phyloP scores from a whole-genome alignment of 2,113 vertebrate genomes.

The Gallinago undulata region DNA sequence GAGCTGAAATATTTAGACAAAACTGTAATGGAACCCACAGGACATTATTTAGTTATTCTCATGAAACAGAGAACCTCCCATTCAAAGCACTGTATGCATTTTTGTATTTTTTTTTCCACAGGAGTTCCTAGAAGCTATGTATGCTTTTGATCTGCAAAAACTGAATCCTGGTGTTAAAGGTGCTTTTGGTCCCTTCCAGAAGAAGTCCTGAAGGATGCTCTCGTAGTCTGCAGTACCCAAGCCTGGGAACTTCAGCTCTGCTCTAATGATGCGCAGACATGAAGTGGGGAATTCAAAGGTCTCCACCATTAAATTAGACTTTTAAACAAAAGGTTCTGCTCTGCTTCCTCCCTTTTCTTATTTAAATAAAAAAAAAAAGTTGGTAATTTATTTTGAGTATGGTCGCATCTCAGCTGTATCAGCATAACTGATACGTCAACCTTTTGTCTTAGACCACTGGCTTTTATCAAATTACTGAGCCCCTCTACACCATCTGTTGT shows the following conservation, averaged over 20 bases:
- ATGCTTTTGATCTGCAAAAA: constrained; percentile 2
- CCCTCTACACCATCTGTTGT: neutral
- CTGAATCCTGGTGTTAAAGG: neutral
- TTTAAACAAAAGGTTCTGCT: neutral
- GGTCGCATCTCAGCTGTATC: neutral
- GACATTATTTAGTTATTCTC: constrained; percentile 54
- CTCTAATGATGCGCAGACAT: neutral
- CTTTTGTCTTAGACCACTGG: neutral
- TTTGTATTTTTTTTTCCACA: constrained; percentile 35
- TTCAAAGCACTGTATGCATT: constrained; percentile 41
- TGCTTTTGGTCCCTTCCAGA: neutral
- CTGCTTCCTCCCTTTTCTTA: neutral
- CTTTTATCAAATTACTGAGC: neutral
- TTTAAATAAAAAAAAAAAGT: neutral
- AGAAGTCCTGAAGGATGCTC: neutral
- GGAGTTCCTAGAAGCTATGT: neutral
- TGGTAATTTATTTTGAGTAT: neutral
- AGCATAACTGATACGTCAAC: neutral
- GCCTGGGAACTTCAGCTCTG: neutral
- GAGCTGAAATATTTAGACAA: constrained; percentile 79
- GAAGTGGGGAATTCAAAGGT: neutral
- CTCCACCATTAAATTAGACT: neutral
- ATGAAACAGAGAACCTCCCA: constrained; percentile 54
- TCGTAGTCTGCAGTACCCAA: neutral
- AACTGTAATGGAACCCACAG: constrained; percentile 74